Evolutionary conservation across 2,888 invertebrate genomes (phyloP).

Genomic region (Tenthredo scrophulariae): DNA sequence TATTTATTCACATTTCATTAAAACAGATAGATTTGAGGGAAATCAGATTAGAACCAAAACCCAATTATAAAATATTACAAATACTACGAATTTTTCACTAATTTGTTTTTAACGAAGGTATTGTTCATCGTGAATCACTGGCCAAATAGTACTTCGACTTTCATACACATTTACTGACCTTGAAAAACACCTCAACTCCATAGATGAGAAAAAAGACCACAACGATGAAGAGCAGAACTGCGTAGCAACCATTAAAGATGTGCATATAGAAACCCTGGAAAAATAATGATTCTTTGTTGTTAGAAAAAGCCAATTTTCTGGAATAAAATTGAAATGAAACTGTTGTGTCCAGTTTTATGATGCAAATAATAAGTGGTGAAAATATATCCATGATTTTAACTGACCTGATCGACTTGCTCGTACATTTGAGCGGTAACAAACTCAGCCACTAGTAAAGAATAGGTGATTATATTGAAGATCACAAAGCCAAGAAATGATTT

Average conservation of each 20-base stretch:
- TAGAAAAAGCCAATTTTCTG: constrained; percentile 40
- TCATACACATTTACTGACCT: constrained; percentile 80
- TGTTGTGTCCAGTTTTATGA: neutral
- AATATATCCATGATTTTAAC: constrained; percentile 37
- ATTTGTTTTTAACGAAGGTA: neutral
- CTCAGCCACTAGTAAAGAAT: constrained; percentile 90
- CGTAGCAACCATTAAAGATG: constrained; percentile 95
- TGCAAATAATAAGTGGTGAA: neutral
- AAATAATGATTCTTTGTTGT: constrained; percentile 54
- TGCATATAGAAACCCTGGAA: constrained; percentile 88
- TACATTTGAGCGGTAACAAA: constrained; percentile 80
- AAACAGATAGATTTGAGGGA: neutral
- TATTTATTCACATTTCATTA: constrained; percentile 24
- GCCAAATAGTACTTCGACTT: neutral
- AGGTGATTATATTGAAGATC: constrained; percentile 93
- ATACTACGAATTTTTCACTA: neutral
- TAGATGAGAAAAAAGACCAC: constrained; percentile 96
- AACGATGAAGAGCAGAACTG: constrained; percentile 92
- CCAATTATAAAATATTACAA: neutral
- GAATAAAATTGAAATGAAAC: neutral
- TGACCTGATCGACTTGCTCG: constrained; percentile 71
- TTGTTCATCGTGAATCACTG: neutral
- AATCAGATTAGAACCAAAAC: neutral
- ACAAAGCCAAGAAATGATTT: constrained; percentile 95
- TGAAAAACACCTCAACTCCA: constrained; percentile 96